phyloP scores from a whole-genome alignment of 2,888 invertebrate species.

The Drosophila diplacantha region DNA sequence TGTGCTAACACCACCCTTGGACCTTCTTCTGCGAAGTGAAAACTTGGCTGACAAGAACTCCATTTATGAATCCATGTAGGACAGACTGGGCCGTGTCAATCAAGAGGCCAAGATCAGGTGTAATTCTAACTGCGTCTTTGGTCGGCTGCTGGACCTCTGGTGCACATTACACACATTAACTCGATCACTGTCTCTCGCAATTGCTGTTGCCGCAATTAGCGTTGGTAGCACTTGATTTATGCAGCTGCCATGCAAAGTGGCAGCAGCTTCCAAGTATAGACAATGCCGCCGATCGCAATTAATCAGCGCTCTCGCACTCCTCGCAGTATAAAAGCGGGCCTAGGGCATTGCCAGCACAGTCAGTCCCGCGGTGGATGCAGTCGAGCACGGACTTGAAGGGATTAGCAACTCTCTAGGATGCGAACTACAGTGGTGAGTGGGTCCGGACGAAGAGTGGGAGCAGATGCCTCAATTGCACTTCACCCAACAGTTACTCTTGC shows the following conservation, averaged over 20 bases:
- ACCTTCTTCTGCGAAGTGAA: background rate
- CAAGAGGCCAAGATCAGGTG: conserved; percentile 39
- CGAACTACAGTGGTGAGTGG: conserved; percentile 45
- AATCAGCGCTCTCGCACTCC: conserved; percentile 41
- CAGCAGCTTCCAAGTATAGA: conserved; percentile 64
- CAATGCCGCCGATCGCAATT: conserved; percentile 42
- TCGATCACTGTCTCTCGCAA: conserved; percentile 46
- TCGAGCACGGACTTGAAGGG: conserved; percentile 39
- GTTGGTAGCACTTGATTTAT: conserved; percentile 46
- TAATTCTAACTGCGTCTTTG: conserved; percentile 41
- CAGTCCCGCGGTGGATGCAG: conserved; percentile 46
- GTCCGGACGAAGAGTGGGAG: background rate
- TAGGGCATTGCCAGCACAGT: conserved; percentile 51
- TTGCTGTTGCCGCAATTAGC: conserved; percentile 56
- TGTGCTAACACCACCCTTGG: background rate
- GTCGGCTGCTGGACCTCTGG: conserved; percentile 14
- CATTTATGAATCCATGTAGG: conserved; percentile 4
- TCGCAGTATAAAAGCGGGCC: conserved; percentile 53
- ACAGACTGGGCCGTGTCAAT: conserved; percentile 18
- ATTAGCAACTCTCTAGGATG: conserved; percentile 37
- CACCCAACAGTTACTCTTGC: conserved; percentile 39
- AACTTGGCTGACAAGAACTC: conserved; percentile 16
- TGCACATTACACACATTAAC: conserved; percentile 35
- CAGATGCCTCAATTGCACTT: background rate
- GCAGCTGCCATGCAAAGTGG: conserved; percentile 40